Conservation (phyloP, 1,140 invertebrate species). For the Aphaenogaster floridana region DNA sequence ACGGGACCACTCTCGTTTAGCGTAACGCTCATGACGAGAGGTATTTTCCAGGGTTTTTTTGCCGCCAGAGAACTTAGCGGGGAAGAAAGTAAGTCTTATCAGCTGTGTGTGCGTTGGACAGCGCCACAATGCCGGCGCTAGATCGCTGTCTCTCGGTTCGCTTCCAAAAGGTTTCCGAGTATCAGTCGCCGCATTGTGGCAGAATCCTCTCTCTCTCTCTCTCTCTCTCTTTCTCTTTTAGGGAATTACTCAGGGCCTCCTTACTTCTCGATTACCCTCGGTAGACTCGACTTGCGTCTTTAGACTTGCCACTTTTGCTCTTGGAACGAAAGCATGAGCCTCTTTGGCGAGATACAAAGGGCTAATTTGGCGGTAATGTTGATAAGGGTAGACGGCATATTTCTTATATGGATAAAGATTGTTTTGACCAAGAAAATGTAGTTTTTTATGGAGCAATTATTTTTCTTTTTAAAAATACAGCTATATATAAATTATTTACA, state of each 20-base stretch:
- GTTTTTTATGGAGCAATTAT: neutral
- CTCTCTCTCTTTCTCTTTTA: constrained; percentile 35
- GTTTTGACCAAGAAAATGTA: neutral
- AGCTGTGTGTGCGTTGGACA: constrained; percentile 72
- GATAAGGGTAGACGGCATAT: constrained; percentile 55
- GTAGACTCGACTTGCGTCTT: neutral
- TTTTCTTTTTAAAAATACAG: neutral
- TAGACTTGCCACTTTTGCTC: neutral
- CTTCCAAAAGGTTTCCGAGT: constrained; percentile 66
- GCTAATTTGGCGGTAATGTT: constrained; percentile 60
- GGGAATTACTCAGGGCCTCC: constrained; percentile 69
- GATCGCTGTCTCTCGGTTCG: constrained; percentile 65
- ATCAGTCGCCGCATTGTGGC: constrained; percentile 65
- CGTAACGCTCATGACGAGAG: neutral
- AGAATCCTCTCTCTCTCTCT: neutral
- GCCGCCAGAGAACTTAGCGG: constrained; percentile 23
- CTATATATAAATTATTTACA: neutral
- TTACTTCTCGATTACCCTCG: neutral
- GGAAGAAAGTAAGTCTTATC: constrained; percentile 57
- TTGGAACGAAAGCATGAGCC: neutral
- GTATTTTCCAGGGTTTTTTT: constrained; percentile 36
- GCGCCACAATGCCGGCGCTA: constrained; percentile 70
- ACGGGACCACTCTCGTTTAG: neutral
- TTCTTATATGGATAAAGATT: neutral
- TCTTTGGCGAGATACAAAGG: constrained; percentile 42